Base-by-base conservation (phyloP, 2,113 vertebrate genomes). In the Ranitomeya variabilis region DNA sequence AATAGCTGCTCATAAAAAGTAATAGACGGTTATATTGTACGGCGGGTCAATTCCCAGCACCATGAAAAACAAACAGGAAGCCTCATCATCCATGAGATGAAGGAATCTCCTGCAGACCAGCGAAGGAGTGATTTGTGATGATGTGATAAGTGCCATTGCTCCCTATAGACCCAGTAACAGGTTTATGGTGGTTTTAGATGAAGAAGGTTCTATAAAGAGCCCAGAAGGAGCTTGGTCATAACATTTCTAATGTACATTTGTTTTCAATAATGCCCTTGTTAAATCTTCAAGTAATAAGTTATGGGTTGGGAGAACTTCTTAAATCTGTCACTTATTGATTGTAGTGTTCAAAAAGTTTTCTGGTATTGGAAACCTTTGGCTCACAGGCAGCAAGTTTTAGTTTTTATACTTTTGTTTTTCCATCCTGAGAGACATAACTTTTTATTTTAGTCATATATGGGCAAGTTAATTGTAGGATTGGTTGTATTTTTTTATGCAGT, bases 1-100 rank as follows among this genome's bases (percentile, higher is more conserved):
- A 15, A 73, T 73, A 73, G 69, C 26, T 31, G 69, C 69, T 73
- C 26, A 73, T 73, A 73, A 73, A 69, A 73, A 73, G 26, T 73
- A 73, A 73, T 73, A 73, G 69, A 73, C 69, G 31, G 67, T 69
- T 73, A 37, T 73, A 73, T 73, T 73, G 14, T 73, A 16, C 13
- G 67, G 26, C 26, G 26, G 13, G 15, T 73, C 69, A 73, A 73
- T 73, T 37, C 26, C 31, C 69, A 73, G 69, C 69, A 73, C 37
- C 37, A 37, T 26, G 13, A 15, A 31, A 73, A 73, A 19, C 26
- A 73, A 73, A 73, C 69, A 73, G 69, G 26, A 73, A 16, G 69
- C 69, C 37, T 73, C 26, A 73, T 73, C 69, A 73, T 15, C 26
- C 16, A 7, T 37, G 13, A 73, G 16, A 73, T 73, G 26, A 73